Conservation (phyloP, 2,113 vertebrate species). For the Miniopterus natalensis region DNA sequence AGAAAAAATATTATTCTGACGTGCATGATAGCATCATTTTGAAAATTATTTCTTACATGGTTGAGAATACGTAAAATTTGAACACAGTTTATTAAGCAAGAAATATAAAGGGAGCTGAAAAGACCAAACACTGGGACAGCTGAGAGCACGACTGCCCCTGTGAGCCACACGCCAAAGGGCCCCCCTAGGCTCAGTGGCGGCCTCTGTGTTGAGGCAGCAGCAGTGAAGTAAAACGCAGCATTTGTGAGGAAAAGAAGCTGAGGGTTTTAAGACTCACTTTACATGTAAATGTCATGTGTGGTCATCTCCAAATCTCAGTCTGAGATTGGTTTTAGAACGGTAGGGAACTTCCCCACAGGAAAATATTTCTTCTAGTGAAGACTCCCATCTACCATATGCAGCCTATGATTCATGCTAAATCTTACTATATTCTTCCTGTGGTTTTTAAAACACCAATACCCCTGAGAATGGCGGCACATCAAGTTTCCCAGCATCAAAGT, state of each 20-base stretch:
- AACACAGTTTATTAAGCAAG: neutral
- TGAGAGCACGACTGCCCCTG: neutral
- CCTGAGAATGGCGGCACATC: neutral
- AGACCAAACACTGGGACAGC: neutral
- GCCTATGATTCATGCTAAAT: neutral
- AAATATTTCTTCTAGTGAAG: neutral
- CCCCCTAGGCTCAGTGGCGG: too few relatives aligned
- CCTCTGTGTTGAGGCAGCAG: neutral
- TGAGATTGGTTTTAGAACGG: neutral
- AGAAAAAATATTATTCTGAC: neutral
- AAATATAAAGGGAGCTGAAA: neutral
- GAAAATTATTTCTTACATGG: neutral
- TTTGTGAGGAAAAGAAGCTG: neutral
- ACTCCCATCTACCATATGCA: neutral
- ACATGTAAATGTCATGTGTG: neutral
- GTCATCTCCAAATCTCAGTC: neutral
- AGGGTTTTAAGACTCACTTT: neutral
- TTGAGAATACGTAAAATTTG: neutral
- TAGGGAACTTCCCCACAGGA: neutral
- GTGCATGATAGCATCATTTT: neutral
- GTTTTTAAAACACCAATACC: neutral
- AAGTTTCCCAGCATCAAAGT: neutral
- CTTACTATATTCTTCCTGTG: neutral
- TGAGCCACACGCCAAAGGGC: neutral
- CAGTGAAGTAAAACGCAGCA: fast-evolving